A percentile compares a stretch with the other conserved stretches of the same genome.
These are phyloP conservation scores for Cephalopachus bancanus DNA, from an alignment of 2,797 vertebrate species.

Conservation along the genomic window DNA sequence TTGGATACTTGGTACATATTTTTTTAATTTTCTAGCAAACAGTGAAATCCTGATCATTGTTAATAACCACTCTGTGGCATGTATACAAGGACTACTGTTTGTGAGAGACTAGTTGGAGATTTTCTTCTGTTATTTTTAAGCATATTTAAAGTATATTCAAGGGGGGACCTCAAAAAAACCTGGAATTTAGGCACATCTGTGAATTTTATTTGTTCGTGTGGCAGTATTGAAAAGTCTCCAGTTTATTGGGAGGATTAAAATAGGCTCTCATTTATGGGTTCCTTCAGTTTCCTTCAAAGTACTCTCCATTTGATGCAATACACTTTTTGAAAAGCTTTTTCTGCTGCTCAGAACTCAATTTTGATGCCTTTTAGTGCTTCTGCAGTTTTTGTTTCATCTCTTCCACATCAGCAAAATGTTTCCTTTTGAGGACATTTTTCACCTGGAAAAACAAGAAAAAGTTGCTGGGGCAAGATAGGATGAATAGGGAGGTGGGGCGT, in stretches of 20 bases:
- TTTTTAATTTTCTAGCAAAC: conserved; percentile 46
- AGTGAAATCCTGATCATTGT: neutral
- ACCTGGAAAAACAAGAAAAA: too few relatives aligned
- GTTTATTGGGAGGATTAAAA: conserved; percentile 4
- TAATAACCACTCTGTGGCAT: conserved; percentile 67
- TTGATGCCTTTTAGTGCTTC: too few relatives aligned
- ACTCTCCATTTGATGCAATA: too few relatives aligned
- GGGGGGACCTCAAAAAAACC: too few relatives aligned
- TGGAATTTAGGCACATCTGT: neutral
- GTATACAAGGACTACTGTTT: conserved; percentile 50
- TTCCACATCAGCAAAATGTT: too few relatives aligned
- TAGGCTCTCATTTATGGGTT: conserved; percentile 13
- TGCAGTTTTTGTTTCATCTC: too few relatives aligned
- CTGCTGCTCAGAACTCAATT: too few relatives aligned
- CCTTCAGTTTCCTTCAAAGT: neutral
- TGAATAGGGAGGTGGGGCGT: too few relatives aligned
- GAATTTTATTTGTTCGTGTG: neutral
- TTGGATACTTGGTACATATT: neutral
- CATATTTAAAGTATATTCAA: conserved; percentile 71
- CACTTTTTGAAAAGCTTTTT: too few relatives aligned
- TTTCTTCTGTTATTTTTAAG: conserved; percentile 75
- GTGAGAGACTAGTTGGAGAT: conserved; percentile 40
- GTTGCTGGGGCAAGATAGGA: too few relatives aligned
- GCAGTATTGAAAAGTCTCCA: conserved; percentile 17
- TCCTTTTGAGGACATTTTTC: too few relatives aligned